These are phyloP conservation scores for Lepus townsendii DNA, from an alignment of 2,797 vertebrate genomes.

Conservation along the genomic window DNA sequence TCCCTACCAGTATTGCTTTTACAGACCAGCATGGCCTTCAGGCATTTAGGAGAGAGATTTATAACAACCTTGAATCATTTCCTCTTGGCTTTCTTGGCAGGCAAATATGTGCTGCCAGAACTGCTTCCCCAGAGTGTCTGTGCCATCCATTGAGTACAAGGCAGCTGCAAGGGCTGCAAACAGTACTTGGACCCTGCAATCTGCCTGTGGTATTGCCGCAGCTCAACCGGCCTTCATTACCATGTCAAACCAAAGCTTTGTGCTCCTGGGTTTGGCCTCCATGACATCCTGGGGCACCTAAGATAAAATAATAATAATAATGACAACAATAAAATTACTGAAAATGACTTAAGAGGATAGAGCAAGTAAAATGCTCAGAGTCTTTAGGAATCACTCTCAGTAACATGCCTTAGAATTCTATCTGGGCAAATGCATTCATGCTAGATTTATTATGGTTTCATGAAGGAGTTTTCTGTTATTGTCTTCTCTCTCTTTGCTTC, in stretches of 20 bases:
- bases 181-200: background rate
- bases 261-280: background rate
- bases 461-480: background rate
- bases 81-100: conserved; percentile 29
- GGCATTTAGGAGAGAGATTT: conserved; percentile 53
- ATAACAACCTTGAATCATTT: conserved; percentile 33
- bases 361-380: background rate
- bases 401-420: background rate
- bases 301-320: background rate
- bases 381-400: background rate
- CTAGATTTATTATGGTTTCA: background rate
- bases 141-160: background rate
- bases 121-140: conserved; percentile 9
- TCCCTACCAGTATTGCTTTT: conserved; percentile 51
- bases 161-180: background rate
- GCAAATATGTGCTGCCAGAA: conserved; percentile 12
- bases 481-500: background rate
- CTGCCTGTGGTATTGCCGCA: background rate
- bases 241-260: background rate
- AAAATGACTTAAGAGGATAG: background rate
- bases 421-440: background rate
- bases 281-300: background rate
- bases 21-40: background rate
- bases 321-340: background rate
- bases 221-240: background rate